phyloP scores from a whole-genome alignment of 2,797 vertebrate species.

The Oryzias dopingdopingensis region DNA sequence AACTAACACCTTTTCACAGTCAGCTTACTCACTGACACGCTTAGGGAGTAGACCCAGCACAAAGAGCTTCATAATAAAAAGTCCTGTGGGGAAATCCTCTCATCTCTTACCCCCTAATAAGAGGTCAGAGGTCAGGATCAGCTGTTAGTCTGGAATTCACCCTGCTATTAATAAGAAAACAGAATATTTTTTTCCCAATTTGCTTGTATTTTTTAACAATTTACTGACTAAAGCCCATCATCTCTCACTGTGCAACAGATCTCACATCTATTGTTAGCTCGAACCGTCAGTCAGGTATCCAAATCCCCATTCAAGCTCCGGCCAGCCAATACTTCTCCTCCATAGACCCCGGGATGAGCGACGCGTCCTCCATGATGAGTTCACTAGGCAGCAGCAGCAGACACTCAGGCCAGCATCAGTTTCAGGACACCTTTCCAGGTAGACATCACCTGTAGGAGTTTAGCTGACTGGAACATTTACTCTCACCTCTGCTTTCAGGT shows the following conservation, averaged over 20 bases:
- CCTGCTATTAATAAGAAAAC: conserved; percentile 8
- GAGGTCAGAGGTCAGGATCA: conserved; percentile 62
- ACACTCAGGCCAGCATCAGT: conserved; percentile 96
- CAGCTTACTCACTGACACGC: conserved; percentile 14
- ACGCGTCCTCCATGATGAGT: conserved; percentile 90
- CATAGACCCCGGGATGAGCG: conserved; percentile 91
- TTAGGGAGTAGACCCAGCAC: conserved; percentile 30
- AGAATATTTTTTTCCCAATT: conserved; percentile 10
- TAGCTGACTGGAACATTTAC: conserved; percentile 16
- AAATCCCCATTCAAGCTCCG: conserved; percentile 86
- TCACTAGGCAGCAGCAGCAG: conserved; percentile 90
- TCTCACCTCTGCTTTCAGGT: conserved; percentile 1
- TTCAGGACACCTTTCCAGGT: conserved; percentile 99
- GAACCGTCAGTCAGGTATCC: conserved; percentile 89
- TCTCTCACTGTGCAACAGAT: conserved; percentile 85
- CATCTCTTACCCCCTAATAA: conserved; percentile 30
- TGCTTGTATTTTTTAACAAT: conserved; percentile 39
- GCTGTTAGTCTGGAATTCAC: conserved; percentile 13
- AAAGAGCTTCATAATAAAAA: conserved; percentile 30
- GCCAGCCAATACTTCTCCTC: conserved; percentile 94
- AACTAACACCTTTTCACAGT: conserved; percentile 3
- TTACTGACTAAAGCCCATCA: conserved; percentile 57
- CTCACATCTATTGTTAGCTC: conserved; percentile 93
- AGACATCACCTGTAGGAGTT: conserved; percentile 56
- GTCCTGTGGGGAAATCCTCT: conserved; percentile 26